Evolutionary conservation across 1,140 invertebrate species (phyloP).

Genomic region (roundworm (Caenorhabditis elegans)): DNA sequence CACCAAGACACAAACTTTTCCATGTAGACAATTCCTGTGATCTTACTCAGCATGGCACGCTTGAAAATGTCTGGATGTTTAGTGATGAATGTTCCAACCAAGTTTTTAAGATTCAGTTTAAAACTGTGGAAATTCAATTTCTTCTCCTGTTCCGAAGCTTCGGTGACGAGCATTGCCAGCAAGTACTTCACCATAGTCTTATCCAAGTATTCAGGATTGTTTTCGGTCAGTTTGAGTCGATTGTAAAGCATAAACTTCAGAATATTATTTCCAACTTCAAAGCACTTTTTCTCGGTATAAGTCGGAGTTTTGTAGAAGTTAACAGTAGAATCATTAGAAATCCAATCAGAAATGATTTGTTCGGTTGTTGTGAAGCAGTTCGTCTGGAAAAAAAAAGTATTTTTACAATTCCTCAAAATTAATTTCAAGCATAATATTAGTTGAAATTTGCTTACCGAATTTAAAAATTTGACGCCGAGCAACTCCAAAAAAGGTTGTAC

Average conservation of each 20-base stretch:
- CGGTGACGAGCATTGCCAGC: not conserved
- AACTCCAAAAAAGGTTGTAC: not conserved
- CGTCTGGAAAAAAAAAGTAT: not conserved
- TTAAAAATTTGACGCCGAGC: not conserved
- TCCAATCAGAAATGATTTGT: conserved; percentile 14
- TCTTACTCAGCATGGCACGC: too few species aligned
- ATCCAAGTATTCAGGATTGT: not conserved
- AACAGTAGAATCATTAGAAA: not conserved
- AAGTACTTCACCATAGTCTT: not conserved
- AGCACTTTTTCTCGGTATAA: not conserved
- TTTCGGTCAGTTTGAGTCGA: not conserved
- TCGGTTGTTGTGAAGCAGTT: not conserved
- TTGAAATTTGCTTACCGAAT: not conserved
- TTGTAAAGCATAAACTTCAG: not conserved
- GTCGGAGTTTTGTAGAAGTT: not conserved
- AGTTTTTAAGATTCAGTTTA: too few species aligned
- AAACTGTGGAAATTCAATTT: not conserved
- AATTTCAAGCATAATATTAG: not conserved
- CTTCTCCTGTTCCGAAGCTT: not conserved
- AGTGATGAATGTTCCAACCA: too few species aligned
- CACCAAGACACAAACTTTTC: too few species aligned
- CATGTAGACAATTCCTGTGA: too few species aligned
- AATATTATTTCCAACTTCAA: not conserved
- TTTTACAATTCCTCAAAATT: not conserved
- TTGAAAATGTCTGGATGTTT: too few species aligned